A percentile compares a stretch with the other conserved stretches of the same genome.
phyloP scores from a whole-genome alignment of 2,113 vertebrate genomes.

The Ceyx cyanopectus region DNA sequence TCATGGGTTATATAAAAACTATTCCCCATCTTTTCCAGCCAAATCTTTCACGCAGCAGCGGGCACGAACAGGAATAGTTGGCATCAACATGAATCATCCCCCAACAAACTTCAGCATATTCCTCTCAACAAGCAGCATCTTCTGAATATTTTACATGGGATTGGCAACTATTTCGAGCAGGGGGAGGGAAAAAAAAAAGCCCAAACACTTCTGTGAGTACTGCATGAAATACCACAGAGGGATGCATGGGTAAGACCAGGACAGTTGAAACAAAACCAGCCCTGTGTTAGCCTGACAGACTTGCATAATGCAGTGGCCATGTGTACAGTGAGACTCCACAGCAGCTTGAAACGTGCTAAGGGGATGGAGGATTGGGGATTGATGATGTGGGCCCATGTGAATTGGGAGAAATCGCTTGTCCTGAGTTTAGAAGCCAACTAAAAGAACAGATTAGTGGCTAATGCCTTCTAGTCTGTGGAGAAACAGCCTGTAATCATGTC shows the following conservation, averaged over 20 bases:
- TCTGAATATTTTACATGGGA: not conserved
- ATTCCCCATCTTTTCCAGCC: not conserved
- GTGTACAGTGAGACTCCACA: not conserved
- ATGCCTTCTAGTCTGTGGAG: not conserved
- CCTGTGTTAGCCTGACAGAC: not conserved
- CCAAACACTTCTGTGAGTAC: too few relatives aligned
- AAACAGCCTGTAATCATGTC: not conserved
- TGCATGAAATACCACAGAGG: not conserved
- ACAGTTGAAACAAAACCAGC: not conserved
- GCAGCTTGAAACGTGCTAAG: not conserved
- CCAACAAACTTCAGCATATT: not conserved
- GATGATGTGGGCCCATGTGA: accelerated
- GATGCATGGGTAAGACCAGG: not conserved
- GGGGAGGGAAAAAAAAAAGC: not conserved
- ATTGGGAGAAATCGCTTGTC: not conserved
- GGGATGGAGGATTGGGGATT: not conserved
- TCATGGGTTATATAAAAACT: not conserved
- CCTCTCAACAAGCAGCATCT: not conserved
- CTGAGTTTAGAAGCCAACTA: not conserved
- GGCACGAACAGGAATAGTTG: not conserved
- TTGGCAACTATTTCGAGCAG: not conserved
- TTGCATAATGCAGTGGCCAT: not conserved
- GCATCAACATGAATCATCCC: not conserved
- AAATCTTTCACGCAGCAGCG: accelerated
- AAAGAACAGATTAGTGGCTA: not conserved